Percentiles rank a stretch among this genome's conserved stretches.
These are phyloP conservation scores for Pantherophis guttatus DNA, from an alignment of 2,113 vertebrate genomes.

Conservation along the genomic window DNA sequence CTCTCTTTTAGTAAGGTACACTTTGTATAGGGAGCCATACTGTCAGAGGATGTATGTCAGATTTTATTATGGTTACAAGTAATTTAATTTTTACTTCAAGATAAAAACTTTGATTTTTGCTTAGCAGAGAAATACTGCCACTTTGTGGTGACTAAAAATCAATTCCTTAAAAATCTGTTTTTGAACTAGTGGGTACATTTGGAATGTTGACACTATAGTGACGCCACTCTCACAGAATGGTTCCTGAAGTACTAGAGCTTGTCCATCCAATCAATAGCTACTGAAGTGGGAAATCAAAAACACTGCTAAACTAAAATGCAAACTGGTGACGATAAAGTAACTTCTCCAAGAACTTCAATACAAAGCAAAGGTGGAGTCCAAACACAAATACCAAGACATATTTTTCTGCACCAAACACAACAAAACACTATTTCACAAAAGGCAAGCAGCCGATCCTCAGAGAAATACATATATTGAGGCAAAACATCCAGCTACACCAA, in stretches of 20 bases:
- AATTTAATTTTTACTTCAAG: background rate
- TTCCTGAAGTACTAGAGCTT: background rate
- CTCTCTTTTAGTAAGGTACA: background rate
- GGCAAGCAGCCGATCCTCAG: background rate
- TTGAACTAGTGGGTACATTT: background rate
- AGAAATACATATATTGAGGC: background rate
- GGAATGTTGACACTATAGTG: background rate
- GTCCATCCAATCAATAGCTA: background rate
- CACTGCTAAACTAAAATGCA: background rate
- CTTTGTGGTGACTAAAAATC: background rate
- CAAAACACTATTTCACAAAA: background rate
- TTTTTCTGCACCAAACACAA: background rate
- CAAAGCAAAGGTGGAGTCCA: background rate
- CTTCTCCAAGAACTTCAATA: background rate
- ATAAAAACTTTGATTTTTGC: background rate
- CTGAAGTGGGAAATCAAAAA: background rate
- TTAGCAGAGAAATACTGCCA: background rate
- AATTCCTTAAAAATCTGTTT: background rate
- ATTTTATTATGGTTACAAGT: background rate
- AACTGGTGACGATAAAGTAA: background rate
- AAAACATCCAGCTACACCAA: background rate
- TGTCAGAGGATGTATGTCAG: background rate
- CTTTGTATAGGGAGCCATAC: background rate
- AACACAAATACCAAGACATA: background rate
- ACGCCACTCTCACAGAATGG: background rate